phyloP scores from a whole-genome alignment of 2,113 vertebrate genomes.

The Microtus pennsylvanicus region DNA sequence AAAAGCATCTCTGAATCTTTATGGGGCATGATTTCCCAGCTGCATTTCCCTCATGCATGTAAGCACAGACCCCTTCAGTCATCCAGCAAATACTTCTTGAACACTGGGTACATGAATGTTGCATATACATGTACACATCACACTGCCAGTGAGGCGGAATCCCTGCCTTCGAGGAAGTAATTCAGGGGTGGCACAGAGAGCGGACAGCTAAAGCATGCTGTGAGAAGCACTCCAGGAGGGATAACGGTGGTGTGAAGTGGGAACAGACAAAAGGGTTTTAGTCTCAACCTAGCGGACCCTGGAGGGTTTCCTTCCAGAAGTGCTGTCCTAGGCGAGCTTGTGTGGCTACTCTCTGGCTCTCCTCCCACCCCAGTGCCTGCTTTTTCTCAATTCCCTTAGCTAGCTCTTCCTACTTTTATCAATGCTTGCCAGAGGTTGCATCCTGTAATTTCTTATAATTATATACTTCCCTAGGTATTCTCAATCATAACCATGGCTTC shows the following conservation, averaged over 20 bases:
- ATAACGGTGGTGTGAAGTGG: background rate
- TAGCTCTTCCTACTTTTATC: slow-evolving; percentile 5
- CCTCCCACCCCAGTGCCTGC: background rate
- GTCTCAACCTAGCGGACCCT: background rate
- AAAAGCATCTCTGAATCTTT: background rate
- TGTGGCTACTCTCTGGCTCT: background rate
- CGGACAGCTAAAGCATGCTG: background rate
- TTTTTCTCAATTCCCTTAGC: background rate
- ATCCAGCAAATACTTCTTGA: background rate
- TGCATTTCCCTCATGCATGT: slow-evolving; percentile 20
- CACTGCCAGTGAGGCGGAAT: background rate
- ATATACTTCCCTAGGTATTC: background rate
- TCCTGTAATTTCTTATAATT: slow-evolving; percentile 27
- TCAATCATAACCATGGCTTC: background rate
- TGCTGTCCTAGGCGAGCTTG: background rate
- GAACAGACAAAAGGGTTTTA: background rate
- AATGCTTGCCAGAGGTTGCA: background rate
- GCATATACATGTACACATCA: too few species aligned
- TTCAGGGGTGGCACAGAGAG: background rate
- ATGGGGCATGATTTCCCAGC: background rate
- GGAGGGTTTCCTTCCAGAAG: background rate
- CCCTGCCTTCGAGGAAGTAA: background rate
- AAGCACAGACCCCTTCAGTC: background rate
- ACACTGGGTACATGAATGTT: background rate
- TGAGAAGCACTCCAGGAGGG: background rate